Evolutionary conservation across 2,888 invertebrate genomes (phyloP).

Genomic region (Cabera pusaria): DNA sequence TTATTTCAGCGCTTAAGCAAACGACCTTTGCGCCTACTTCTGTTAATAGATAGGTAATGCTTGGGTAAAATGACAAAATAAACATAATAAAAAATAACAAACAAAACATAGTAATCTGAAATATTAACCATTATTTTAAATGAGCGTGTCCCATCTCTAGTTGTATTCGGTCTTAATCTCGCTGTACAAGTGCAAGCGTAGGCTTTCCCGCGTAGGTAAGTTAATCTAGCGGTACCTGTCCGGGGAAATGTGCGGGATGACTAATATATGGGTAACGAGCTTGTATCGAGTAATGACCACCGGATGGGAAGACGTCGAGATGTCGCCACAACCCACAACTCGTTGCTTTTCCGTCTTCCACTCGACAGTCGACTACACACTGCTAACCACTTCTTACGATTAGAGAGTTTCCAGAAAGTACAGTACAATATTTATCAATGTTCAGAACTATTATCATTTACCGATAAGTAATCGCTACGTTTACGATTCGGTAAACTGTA

Average conservation of each 20-base stretch:
- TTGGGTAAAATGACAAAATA: too few species aligned
- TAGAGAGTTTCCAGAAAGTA: constrained; percentile 24
- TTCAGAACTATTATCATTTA: too few species aligned
- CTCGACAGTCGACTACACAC: constrained; percentile 21
- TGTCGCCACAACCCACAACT: constrained; percentile 29
- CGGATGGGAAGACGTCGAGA: constrained; percentile 43
- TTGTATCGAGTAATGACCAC: too few species aligned
- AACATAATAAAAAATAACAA: too few species aligned
- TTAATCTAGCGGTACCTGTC: constrained; percentile 47
- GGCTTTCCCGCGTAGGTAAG: constrained; percentile 66
- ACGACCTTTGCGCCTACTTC: too few species aligned
- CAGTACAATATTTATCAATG: too few species aligned
- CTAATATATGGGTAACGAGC: constrained; percentile 40
- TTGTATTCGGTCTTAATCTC: constrained; percentile 32
- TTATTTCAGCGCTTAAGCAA: too few species aligned
- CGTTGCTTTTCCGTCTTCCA: constrained; percentile 50
- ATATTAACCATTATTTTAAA: too few species aligned
- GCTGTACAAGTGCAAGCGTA: constrained; percentile 25
- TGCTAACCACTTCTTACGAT: constrained; percentile 3
- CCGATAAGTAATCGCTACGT: constrained; percentile 11
- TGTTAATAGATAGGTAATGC: too few species aligned
- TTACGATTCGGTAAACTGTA: constrained; percentile 12
- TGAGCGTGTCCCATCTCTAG: constrained; percentile 19
- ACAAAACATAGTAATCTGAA: too few species aligned
- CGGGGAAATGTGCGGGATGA: constrained; percentile 53